Conservation (phyloP, 1,140 invertebrate genomes). For the Paramacrobiotus metropolitanus region DNA sequence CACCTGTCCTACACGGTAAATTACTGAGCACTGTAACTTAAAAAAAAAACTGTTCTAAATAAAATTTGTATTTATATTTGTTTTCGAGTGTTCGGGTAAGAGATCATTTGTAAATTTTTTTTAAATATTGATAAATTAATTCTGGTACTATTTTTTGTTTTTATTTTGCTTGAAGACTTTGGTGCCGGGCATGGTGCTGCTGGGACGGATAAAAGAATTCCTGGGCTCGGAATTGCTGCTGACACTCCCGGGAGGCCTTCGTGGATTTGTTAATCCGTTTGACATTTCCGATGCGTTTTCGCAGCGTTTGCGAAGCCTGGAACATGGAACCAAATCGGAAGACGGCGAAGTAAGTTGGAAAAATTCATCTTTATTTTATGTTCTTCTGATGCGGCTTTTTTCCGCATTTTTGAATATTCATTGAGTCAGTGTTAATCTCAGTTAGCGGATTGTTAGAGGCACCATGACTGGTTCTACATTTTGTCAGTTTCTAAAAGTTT, state of each 20-base stretch:
- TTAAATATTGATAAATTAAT: neutral
- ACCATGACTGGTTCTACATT: no score
- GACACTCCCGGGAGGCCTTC: neutral
- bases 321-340: neutral
- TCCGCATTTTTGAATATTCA: no score
- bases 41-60: neutral
- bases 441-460: no score
- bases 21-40: neutral
- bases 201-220: constrained; percentile 1
- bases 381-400: no score
- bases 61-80: neutral
- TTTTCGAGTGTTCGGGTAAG: neutral
- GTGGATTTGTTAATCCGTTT: constrained; percentile 1
- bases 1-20: neutral
- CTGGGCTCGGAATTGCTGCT: neutral
- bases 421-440: no score
- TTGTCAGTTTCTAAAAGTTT: no score
- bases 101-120: neutral
- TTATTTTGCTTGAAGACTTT: neutral
- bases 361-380: no score
- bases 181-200: neutral
- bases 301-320: neutral
- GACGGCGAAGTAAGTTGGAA: neutral
- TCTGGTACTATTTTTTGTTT: neutral
- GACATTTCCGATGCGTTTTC: neutral